A percentile compares a stretch with the other conserved stretches of the same genome.
These are phyloP conservation scores for Euleptes europaea DNA, from an alignment of 2,113 vertebrate species.

Conservation along the genomic window DNA sequence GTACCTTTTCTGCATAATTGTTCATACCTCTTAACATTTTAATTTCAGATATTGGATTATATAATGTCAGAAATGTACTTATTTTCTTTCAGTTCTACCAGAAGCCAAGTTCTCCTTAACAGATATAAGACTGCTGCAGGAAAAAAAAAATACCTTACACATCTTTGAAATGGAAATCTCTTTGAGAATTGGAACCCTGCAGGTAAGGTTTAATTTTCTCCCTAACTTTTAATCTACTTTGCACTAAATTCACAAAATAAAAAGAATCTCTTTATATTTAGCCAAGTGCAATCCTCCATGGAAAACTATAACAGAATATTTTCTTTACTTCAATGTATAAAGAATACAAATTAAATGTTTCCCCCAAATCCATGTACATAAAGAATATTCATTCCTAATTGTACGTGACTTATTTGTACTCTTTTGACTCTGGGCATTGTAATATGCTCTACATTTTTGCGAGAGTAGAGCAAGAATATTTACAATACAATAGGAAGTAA, in stretches of 20 bases:
- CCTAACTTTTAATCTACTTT: constrained; percentile 49
- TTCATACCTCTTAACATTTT: constrained; percentile 48
- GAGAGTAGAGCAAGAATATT: constrained; percentile 56
- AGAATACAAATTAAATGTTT: constrained; percentile 45
- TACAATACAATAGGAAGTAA: constrained; percentile 60
- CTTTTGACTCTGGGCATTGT: constrained; percentile 44
- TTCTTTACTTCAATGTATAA: constrained; percentile 47
- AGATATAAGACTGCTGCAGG: constrained; percentile 27
- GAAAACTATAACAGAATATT: constrained; percentile 46
- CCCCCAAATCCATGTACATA: constrained; percentile 20
- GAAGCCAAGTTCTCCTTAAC: constrained; percentile 29
- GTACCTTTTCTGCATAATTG: constrained; percentile 49
- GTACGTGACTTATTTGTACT: constrained; percentile 40
- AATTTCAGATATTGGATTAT: constrained; percentile 53
- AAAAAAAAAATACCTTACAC: constrained; percentile 40
- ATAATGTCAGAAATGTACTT: constrained; percentile 56
- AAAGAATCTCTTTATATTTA: constrained; percentile 35
- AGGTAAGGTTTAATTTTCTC: constrained; percentile 37
- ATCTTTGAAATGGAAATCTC: constrained; percentile 42
- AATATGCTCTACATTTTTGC: constrained; percentile 43
- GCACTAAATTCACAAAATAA: constrained; percentile 47
- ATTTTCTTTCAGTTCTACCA: constrained; percentile 43
- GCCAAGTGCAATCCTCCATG: constrained; percentile 33
- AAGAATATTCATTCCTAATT: constrained; percentile 44
- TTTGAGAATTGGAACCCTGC: constrained; percentile 45